Base-by-base conservation (phyloP, 2,797 vertebrate species). In the Microhierax caerulescens region DNA sequence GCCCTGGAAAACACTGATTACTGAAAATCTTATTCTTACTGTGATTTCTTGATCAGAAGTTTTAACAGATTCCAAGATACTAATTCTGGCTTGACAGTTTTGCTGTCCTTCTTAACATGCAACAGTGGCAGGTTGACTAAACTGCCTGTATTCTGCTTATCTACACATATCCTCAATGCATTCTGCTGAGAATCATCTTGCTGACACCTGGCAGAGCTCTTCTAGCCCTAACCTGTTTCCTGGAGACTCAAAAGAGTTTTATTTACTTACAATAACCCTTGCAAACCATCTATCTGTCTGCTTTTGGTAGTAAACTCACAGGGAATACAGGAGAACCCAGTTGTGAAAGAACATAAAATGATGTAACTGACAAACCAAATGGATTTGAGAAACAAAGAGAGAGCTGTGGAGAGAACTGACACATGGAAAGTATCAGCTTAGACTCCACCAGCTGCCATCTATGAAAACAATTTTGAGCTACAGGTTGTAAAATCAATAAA, bases 401-500 rank as follows among this genome's bases (percentile, higher is more conserved):
- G 21, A 85, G 30, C 43, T 86, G 39, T 91, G 47, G 64, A 57
- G 36, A 75, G 68, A 81, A 47, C 22, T 19, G 24, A 74, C 68
- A 88, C 54, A 68, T 77, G 47, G 92, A 43, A 91, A 68, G n/a
- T 69, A 81, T 69, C 77, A 89, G 14, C 7, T 77, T 69, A 72
- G 56, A 16, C 43, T 75, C 53, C 36, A 75, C 27, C 56, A 88
- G 36, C 57, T 93, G 63, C 74, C 47, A 39, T 68, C 48, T 93
- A 61, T 70, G 56, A 87, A 89, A 91, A 89, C 10, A 87, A 69
- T 76, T 68, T 67, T 64, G 54, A 91, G 9, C 74, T 67, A 79
- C 65, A 65, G 59, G 73, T 83, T 85, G 34, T 63, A 90, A 94
- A 94, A 90, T 88, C 75, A 93, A 88, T 90, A 87, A 59, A 91